These are phyloP conservation scores for Drosophila pseudotakahashii DNA, from an alignment of 2,888 invertebrate genomes.

Conservation along the genomic window DNA sequence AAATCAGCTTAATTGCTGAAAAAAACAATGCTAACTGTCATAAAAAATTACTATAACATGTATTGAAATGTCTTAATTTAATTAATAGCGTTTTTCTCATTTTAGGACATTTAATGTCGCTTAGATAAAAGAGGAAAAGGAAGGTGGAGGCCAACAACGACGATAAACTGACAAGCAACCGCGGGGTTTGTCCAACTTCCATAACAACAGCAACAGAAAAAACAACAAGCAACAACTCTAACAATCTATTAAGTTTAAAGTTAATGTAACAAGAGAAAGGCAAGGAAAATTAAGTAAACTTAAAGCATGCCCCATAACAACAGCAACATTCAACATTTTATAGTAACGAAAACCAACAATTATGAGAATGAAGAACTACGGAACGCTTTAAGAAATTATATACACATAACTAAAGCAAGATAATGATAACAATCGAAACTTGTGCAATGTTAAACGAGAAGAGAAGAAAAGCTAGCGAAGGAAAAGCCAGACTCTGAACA, in stretches of 20 bases:
- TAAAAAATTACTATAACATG: too few relatives aligned
- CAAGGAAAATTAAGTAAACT: slow-evolving; percentile 34
- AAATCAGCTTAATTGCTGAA: not conserved
- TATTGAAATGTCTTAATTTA: not conserved
- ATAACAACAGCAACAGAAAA: slow-evolving; percentile 47
- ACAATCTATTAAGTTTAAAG: slow-evolving; percentile 77
- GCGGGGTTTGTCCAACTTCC: slow-evolving; percentile 69
- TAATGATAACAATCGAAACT: slow-evolving; percentile 47
- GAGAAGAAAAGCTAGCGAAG: slow-evolving; percentile 21
- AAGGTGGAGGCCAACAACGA: slow-evolving; percentile 58
- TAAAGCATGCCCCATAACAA: slow-evolving; percentile 64
- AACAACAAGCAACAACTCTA: slow-evolving; percentile 72
- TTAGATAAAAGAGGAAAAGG: slow-evolving; percentile 14
- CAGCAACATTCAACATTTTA: slow-evolving; percentile 78
- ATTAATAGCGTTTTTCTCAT: not conserved
- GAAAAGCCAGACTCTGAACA: slow-evolving; percentile 24
- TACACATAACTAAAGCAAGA: slow-evolving; percentile 35
- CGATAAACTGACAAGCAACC: slow-evolving; percentile 65
- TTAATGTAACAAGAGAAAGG: slow-evolving; percentile 44
- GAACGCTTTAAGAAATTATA: slow-evolving; percentile 68
- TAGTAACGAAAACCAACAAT: slow-evolving; percentile 55
- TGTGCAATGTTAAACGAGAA: slow-evolving; percentile 75
- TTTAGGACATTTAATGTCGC: slow-evolving; percentile 83
- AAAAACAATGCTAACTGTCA: too few relatives aligned
- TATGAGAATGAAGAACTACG: slow-evolving; percentile 48